These are phyloP conservation scores for Periophthalmodon schlosseri DNA, from an alignment of 2,113 vertebrate genomes.

Conservation along the genomic window DNA sequence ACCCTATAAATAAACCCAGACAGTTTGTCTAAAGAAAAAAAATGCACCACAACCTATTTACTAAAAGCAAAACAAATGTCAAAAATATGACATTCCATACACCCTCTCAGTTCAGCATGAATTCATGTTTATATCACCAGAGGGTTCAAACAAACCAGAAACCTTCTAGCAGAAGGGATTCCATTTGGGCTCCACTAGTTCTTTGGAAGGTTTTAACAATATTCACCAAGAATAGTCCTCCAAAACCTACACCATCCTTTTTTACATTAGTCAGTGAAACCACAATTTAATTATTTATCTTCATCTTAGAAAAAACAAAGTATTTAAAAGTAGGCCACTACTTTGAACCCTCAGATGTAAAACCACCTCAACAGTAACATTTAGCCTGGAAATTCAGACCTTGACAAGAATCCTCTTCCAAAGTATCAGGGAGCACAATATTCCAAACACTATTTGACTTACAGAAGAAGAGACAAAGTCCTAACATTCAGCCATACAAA, in stretches of 20 bases:
- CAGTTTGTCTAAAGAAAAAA: conserved; percentile 60
- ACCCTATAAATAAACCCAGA: conserved; percentile 79
- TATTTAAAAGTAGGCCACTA: conserved; percentile 74
- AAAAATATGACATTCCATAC: conserved; percentile 65
- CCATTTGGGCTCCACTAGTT: conserved; percentile 74
- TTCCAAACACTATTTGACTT: conserved; percentile 74
- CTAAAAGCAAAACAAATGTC: conserved; percentile 71
- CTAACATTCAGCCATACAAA: conserved; percentile 76
- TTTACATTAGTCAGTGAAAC: conserved; percentile 60
- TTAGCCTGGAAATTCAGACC: conserved; percentile 68
- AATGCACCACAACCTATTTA: conserved; percentile 73
- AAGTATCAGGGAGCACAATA: conserved; percentile 73
- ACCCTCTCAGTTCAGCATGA: conserved; percentile 63
- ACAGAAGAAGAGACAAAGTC: conserved; percentile 71
- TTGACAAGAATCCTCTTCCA: conserved; percentile 72
- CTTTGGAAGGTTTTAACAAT: conserved; percentile 73
- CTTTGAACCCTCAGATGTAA: conserved; percentile 82
- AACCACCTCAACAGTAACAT: conserved; percentile 82
- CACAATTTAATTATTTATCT: conserved; percentile 51
- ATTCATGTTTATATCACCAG: conserved; percentile 64
- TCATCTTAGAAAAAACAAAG: conserved; percentile 68
- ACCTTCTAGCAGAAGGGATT: conserved; percentile 73
- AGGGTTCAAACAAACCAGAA: conserved; percentile 71
- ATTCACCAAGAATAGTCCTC: conserved; percentile 68
- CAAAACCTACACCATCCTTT: conserved; percentile 40